Base-by-base conservation (phyloP, 2,797 vertebrate genomes). In the Trematomus bernacchii region DNA sequence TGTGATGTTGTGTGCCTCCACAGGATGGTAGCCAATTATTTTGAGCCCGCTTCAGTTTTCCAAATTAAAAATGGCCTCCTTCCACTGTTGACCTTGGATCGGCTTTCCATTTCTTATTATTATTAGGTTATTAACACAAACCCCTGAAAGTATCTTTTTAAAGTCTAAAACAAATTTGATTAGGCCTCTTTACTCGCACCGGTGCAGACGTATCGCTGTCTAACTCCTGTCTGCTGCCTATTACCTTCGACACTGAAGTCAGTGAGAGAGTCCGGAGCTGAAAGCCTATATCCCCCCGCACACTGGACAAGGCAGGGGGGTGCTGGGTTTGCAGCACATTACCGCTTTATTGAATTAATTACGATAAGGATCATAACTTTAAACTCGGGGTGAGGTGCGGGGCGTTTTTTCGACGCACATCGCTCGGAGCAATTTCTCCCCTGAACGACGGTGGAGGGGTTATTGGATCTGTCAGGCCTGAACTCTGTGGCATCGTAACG, bases 261-360 rank as follows among this genome's bases (percentile, higher is more conserved):
- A 95, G 96, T 92, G 95, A 96, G 95, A 96, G 94, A 83, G 91
- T 79, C 73, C 53, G 80, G 85, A 81, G 82, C 86, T 92, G 93
- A 92, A 94, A 93, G 83, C 68, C 69, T 92, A 97, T 97, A 91
- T 90, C 86, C 85, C 96, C 94, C 93, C 91, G 93, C 96, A 96
- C 68, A 21, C 76, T 79, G 78, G 82, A 87, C 85, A n/a, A 89
- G 76, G 88, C 77, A 60, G 76, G 71, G 86, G 89, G 89, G 71
- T 95, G 95, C 95, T 92, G 96, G 97, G 96, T 97, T 95, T 97
- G 96, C 97, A 96, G 96, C 97, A 97, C 96, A 97, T 98, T 98
- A 97, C 96, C 95, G 94, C 97, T 98, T 99, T 99, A 99, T 99
- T 99, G 97, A 99, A 99, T 99, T 99, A 98, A 99, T 99, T 98